Percentiles rank a stretch among this genome's conserved stretches.
phyloP scores from a whole-genome alignment of 2,888 invertebrate genomes.

The Antheraea assamensis region DNA sequence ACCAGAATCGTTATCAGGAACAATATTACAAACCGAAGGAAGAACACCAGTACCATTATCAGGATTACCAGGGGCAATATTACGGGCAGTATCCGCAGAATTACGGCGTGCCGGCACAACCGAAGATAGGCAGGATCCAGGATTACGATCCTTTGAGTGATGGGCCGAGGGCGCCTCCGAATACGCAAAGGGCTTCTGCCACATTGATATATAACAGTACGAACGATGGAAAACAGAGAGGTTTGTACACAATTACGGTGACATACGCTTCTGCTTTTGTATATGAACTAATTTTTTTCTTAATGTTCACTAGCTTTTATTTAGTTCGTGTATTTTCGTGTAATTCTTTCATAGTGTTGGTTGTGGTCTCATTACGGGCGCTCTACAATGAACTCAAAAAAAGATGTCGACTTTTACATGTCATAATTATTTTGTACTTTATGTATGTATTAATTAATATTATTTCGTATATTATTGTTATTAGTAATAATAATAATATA shows the following conservation, averaged over 20 bases:
- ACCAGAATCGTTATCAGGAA: constrained; percentile 46
- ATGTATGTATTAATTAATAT: too few species aligned
- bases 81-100: constrained; percentile 52
- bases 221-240: constrained; percentile 63
- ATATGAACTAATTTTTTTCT: background rate
- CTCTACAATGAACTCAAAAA: background rate
- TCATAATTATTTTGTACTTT: background rate
- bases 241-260: constrained; percentile 45
- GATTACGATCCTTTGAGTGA: constrained; percentile 91
- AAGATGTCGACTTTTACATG: too few species aligned
- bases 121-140: constrained; percentile 87
- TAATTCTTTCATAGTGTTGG: background rate
- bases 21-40: constrained; percentile 39
- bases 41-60: constrained; percentile 58
- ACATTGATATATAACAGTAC: constrained; percentile 91
- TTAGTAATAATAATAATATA: too few species aligned
- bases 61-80: constrained; percentile 48
- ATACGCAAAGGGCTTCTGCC: constrained; percentile 89
- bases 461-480: too few species aligned
- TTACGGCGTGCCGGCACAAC: constrained; percentile 44
- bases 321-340: background rate
- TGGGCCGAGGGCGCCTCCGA: constrained; percentile 86
- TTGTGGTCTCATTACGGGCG: background rate
- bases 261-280: constrained; percentile 4
- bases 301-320: background rate